A percentile compares a stretch with the other conserved stretches of the same genome.
Evolutionary conservation across 2,797 vertebrate genomes (phyloP).

Genomic region (Morus bassanus): DNA sequence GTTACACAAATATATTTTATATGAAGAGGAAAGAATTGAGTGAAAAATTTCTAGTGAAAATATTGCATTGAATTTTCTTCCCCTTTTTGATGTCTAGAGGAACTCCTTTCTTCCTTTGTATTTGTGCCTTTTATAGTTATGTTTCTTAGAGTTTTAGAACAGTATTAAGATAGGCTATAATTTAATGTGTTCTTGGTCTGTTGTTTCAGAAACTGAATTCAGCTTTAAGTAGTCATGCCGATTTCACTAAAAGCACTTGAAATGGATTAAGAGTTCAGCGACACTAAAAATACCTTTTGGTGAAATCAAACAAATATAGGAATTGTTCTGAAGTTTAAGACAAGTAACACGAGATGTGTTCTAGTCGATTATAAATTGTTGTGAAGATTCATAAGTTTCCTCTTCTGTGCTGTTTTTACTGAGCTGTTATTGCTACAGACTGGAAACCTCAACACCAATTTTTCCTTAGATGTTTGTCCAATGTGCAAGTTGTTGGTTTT

Average conservation of each 20-base stretch:
- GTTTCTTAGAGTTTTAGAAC: neutral
- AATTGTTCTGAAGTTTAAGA: neutral
- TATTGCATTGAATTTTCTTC: neutral
- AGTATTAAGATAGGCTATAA: neutral
- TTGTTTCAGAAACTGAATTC: neutral
- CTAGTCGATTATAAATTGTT: neutral
- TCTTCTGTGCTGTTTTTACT: neutral
- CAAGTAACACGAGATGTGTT: neutral
- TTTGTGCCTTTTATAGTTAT: neutral
- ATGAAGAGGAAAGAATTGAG: neutral
- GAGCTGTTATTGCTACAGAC: neutral
- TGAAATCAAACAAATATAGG: neutral
- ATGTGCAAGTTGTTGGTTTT: neutral
- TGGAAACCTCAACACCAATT: neutral
- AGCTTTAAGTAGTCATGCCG: neutral
- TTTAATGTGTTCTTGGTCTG: neutral
- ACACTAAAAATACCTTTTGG: neutral
- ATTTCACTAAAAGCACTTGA: neutral
- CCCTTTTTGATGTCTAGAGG: neutral
- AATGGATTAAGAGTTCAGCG: neutral
- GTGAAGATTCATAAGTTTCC: neutral
- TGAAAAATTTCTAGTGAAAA: neutral
- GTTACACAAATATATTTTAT: neutral
- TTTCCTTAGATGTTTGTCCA: neutral
- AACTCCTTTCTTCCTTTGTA: neutral